These are phyloP conservation scores for Sinocyclocheilus anophthalmus DNA, from an alignment of 2,113 vertebrate genomes.

Conservation along the genomic window DNA sequence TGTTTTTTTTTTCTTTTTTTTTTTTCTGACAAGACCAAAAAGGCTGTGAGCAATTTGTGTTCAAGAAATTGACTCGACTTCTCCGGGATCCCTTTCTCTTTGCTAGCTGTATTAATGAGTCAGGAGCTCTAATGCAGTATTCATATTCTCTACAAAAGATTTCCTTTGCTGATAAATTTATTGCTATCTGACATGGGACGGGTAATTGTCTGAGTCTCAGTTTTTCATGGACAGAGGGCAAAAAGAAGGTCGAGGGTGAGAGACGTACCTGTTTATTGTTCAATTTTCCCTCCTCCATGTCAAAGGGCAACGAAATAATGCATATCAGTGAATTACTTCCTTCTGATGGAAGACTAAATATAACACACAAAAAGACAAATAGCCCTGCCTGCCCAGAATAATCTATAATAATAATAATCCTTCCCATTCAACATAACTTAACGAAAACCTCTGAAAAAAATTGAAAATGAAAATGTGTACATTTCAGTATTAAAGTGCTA, in stretches of 20 bases:
- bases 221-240: constrained; percentile 66
- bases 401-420: too few relatives aligned
- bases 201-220: constrained; percentile 61
- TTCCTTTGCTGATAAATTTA: constrained; percentile 64
- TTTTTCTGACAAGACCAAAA: constrained; percentile 33
- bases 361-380: not conserved
- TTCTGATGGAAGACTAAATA: not conserved
- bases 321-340: not conserved
- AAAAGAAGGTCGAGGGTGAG: constrained; percentile 33
- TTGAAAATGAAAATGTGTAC: constrained; percentile 29
- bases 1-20: too few relatives aligned
- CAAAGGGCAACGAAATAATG: not conserved
- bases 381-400: not conserved
- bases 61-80: constrained; percentile 54
- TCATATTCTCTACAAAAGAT: constrained; percentile 63
- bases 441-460: constrained; percentile 13
- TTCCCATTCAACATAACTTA: not conserved
- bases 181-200: constrained; percentile 56
- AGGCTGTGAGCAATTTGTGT: constrained; percentile 41
- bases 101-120: constrained; percentile 59
- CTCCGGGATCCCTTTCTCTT: constrained; percentile 39
- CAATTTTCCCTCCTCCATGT: constrained; percentile 46
- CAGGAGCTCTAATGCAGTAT: constrained; percentile 61
- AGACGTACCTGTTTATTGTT: too few relatives aligned
- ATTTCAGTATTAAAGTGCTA: not conserved